These are phyloP conservation scores for Microtus richardsoni DNA, from an alignment of 2,113 vertebrate genomes.

Conservation along the genomic window DNA sequence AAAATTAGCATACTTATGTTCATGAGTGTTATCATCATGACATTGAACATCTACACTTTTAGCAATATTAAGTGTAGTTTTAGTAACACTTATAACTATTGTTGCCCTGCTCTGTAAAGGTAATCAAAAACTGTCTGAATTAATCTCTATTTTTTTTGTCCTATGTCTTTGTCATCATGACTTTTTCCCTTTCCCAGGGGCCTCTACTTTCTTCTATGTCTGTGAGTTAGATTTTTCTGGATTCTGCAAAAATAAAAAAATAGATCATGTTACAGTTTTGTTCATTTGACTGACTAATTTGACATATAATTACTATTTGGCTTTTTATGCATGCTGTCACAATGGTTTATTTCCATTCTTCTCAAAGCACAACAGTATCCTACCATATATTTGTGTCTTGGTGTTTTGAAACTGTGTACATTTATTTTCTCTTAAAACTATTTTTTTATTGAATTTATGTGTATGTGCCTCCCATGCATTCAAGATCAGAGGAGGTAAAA, in stretches of 20 bases:
- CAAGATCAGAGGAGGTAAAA: background rate
- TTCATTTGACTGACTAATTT: background rate
- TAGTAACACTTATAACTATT: background rate
- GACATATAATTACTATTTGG: too few species aligned
- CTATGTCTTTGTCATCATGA: too few species aligned
- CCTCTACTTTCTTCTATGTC: background rate
- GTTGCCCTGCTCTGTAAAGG: background rate
- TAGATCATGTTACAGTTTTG: background rate
- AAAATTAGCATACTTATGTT: background rate
- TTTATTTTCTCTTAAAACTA: background rate
- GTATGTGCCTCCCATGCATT: background rate
- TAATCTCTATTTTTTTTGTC: background rate
- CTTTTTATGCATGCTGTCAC: background rate
- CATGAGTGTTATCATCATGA: background rate
- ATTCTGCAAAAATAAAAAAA: background rate
- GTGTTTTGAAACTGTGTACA: background rate
- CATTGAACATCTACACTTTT: background rate
- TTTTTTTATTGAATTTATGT: background rate
- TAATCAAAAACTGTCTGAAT: background rate
- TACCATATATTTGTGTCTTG: background rate
- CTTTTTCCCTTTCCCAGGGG: accelerated
- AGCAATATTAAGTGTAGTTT: background rate
- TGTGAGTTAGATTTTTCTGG: background rate
- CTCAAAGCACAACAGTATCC: background rate
- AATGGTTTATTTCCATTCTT: background rate